These are phyloP conservation scores for Papilio machaon DNA, from an alignment of 1,140 invertebrate genomes.

Conservation along the genomic window DNA sequence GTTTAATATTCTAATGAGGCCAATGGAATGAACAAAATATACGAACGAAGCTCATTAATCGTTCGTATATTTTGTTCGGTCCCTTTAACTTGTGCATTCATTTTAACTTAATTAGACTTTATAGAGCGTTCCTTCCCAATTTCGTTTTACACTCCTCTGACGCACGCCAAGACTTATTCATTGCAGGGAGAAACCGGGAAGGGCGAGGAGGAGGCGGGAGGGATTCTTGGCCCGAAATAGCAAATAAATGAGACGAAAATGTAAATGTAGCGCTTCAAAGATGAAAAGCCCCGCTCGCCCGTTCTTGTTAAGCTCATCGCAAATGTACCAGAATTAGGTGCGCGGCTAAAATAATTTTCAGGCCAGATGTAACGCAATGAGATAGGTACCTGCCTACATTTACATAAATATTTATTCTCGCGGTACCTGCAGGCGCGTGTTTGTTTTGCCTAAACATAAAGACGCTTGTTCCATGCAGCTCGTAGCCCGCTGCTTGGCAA, in stretches of 20 bases:
- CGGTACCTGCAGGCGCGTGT: constrained; percentile 31
- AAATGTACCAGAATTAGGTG: constrained; percentile 80
- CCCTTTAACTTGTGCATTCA: constrained; percentile 78
- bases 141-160: constrained; percentile 78
- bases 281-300: constrained; percentile 79
- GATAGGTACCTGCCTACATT: constrained; percentile 38
- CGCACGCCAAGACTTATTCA: constrained; percentile 78
- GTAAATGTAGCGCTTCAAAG: constrained; percentile 81
- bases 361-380: constrained; percentile 66
- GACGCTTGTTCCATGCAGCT: constrained; percentile 27
- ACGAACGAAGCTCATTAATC: neutral
- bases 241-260: constrained; percentile 82
- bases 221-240: constrained; percentile 75
- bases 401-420: constrained; percentile 38
- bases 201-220: constrained; percentile 52
- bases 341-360: constrained; percentile 78
- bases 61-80: constrained; percentile 66
- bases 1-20: constrained; percentile 58
- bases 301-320: constrained; percentile 79
- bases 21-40: constrained; percentile 45
- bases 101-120: constrained; percentile 81
- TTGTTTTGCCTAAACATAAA: constrained; percentile 37
- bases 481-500: neutral
- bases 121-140: constrained; percentile 81
- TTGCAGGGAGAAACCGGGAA: constrained; percentile 63